Conservation (phyloP, 2,888 invertebrate genomes). For the Caenorhabditis japonica region DNA sequence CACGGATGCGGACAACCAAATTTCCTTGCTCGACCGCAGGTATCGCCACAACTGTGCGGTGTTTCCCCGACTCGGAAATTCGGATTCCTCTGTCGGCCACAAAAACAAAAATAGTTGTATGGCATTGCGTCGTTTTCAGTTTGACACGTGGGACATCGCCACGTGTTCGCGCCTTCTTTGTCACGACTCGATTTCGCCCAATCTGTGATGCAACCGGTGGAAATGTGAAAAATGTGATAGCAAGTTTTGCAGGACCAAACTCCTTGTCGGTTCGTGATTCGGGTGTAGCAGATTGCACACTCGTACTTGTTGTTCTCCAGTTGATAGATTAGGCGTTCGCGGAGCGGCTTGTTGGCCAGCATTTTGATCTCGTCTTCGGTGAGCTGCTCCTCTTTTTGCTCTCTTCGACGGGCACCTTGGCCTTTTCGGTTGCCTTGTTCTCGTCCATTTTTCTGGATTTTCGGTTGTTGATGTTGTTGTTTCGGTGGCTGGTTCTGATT, state of each 20-base stretch:
- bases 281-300: conserved; percentile 94
- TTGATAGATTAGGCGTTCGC: conserved; percentile 83
- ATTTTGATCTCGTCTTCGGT: conserved; percentile 29
- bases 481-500: conserved; percentile 18
- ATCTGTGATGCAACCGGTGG: conserved; percentile 85
- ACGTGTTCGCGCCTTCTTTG: conserved; percentile 78
- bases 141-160: conserved; percentile 97
- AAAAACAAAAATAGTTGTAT: conserved; percentile 89
- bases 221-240: conserved; percentile 91
- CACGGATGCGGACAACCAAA: conserved; percentile 77
- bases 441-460: too few relatives aligned
- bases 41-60: conserved; percentile 92
- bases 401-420: conserved; percentile 18
- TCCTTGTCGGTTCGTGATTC: conserved; percentile 84
- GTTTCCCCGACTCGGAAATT: conserved; percentile 82
- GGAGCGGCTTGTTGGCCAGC: conserved; percentile 29
- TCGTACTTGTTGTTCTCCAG: conserved; percentile 87
- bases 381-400: conserved; percentile 25
- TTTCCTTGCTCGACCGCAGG: conserved; percentile 83
- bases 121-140: conserved; percentile 84
- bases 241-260: conserved; percentile 94
- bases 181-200: conserved; percentile 83
- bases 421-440: background rate
- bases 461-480: conserved; percentile 17
- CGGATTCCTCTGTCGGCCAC: conserved; percentile 86